Evolutionary conservation across 1,140 invertebrate genomes (phyloP), one percentile per base, ranked within the genome.

Genomic region (Drosophila subobscura): DNA sequence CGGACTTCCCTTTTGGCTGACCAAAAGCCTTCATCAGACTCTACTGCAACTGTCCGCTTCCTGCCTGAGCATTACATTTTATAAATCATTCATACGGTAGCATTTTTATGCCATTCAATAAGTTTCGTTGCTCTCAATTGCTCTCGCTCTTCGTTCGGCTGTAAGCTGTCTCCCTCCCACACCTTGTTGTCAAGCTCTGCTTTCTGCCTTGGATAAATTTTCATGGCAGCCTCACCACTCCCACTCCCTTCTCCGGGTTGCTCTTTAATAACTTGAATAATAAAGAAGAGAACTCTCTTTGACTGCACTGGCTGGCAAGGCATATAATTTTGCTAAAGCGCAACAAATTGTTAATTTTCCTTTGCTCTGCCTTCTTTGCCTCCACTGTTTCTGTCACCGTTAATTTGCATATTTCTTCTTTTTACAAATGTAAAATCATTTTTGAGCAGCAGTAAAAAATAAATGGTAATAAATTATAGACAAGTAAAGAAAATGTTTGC

Each of bases 341-440:
- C 81, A 85, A 86, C 81, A 85, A 85, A 86, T 85, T 85, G 81
- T 74, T 85, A 86, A 85, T 81, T 85, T 86, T 85, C 77, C 72
- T 86, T 66, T 77, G 72, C 64, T 60, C 59, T 41, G 66, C 45
- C 29, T 64, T 29, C 29, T 52, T 22, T 29, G 54, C 45, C 42
- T 45, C 46, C 42, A 59, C 33, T 23, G 40, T 20, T 57, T 73
- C 65, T 59, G 70, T 63, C 49, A 44, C 50, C 64, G 55, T 66
- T 74, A 86, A 81, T 86, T 85, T 85, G 63, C 81, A 85, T 85
- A 85, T 74, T 80, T 79, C 58, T 79, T 47, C 76, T 47, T 41
- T 52, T 84, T 63, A 50, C 67, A 72, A 76, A 76, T 72, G 63
- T 66, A 53, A 66, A 80, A 72, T 80, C 80, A 80, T 80, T 79